Base-by-base conservation (phyloP, 2,888 invertebrate species). In the Vannuccia rotundouncinata region DNA sequence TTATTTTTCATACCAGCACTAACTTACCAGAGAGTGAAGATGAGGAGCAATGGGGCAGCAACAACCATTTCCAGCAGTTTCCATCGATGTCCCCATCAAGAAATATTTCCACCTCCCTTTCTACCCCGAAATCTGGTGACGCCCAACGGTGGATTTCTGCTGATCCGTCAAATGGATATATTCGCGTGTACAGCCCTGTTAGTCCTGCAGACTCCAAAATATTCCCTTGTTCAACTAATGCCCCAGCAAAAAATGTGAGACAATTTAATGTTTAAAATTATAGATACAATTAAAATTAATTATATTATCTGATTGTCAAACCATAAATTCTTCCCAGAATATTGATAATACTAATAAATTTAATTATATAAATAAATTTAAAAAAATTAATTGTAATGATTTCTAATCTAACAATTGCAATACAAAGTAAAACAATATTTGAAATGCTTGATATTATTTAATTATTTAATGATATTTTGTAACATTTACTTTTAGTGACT, bases 111-210 rank as follows among this genome's bases (percentile, higher is more conserved):
- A 17, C 45, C 10, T 5, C 45, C 45, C 45, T 13, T 5, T 5
- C 17, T 5, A 17, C 45, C 10, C 5, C 45, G 10, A 45, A 45
- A 45, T 13, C 45, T 45, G 45, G 45, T 13, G 74, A 73, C 5
- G 74, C 74, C 5, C 22, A 73, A 27, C 74, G 74, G 5, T 77
- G 77, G 77, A 77, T 77, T 2, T 31, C 77, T 1, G 77, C 77
- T 0, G 77, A 45, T 77, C 29, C 29, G 17, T 29, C 28, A 1
- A 77, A 77, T 75, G 77, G 77, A 1, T 77, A 66, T 59, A 45
- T 77, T 45, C 77, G 77, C 31, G 59, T 77, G n/a, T 77, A 77
- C 31, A 27, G 27, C 1, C 77, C 59, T 0, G 66, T 2, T 76
- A 73, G 22, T 75, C 77, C 59, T 2, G 25, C 1, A n/a, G 29